Conservation (phyloP, 2,888 invertebrate species). For the Heteromyza rotundicornis region DNA sequence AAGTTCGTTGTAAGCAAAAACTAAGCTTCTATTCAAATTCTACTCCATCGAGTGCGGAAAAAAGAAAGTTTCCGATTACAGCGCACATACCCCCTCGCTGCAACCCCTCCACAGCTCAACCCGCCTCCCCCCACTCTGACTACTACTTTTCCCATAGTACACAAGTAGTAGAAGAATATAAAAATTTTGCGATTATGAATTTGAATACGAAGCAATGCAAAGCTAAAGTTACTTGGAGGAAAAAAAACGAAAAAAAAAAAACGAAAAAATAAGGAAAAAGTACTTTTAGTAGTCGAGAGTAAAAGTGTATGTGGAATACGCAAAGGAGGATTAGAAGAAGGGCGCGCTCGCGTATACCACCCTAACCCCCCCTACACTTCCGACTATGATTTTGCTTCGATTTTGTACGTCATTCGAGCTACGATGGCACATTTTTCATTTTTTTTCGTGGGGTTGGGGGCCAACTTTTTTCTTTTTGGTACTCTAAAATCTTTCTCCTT, state of each 20-base stretch:
- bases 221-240: conserved; percentile 38
- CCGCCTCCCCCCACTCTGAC: conserved; percentile 17
- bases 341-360: background rate
- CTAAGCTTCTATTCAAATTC: conserved; percentile 61
- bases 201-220: conserved; percentile 55
- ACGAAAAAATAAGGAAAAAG: background rate
- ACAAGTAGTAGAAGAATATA: conserved; percentile 56
- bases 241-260: background rate
- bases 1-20: conserved; percentile 56
- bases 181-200: conserved; percentile 59
- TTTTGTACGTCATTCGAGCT: conserved; percentile 15
- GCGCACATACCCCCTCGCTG: conserved; percentile 15
- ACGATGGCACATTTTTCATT: conserved; percentile 22
- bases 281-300: background rate
- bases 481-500: conserved; percentile 12
- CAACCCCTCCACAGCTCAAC: background rate
- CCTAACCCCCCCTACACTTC: background rate
- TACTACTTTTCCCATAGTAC: conserved; percentile 12
- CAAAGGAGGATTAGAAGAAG: conserved; percentile 42
- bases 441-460: conserved; percentile 3
- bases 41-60: conserved; percentile 53
- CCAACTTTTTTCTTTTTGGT: conserved; percentile 8
- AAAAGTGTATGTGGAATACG: background rate
- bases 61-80: conserved; percentile 54
- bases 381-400: background rate